A percentile compares a stretch with the other conserved stretches of the same genome.
Evolutionary conservation across 2,888 invertebrate species (phyloP).

Genomic region (Prosapia bicincta): DNA sequence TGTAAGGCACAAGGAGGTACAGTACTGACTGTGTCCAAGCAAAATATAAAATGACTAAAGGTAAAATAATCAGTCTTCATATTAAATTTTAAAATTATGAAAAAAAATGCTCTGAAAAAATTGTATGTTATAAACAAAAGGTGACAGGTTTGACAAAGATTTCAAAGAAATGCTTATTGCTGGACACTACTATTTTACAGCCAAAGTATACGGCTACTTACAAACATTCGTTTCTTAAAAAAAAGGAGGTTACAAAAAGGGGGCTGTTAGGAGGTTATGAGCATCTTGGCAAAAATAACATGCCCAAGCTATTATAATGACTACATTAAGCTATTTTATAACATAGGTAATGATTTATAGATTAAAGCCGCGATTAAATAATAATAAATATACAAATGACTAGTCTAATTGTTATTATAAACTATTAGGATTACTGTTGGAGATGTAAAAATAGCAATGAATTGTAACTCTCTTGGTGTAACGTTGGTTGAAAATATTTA

Average conservation of each 20-base stretch:
- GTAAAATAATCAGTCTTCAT: not conserved
- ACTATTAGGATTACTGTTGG: not conserved
- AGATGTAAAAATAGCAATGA: not conserved
- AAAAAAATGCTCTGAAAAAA: not conserved
- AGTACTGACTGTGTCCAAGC: not conserved
- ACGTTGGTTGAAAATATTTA: not conserved
- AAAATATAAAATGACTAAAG: not conserved
- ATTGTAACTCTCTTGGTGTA: not conserved
- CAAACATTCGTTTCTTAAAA: not conserved
- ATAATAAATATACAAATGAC: not conserved
- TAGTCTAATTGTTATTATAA: not conserved
- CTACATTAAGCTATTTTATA: not conserved
- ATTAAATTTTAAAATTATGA: not conserved
- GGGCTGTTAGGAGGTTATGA: slow-evolving; percentile 8
- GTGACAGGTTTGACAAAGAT: not conserved
- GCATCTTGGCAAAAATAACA: slow-evolving; percentile 13
- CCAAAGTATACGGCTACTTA: not conserved
- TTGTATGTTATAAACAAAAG: not conserved
- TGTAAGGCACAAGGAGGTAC: not conserved
- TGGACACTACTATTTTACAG: not conserved
- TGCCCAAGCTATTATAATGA: not conserved
- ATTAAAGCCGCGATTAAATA: not conserved
- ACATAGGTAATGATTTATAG: not conserved
- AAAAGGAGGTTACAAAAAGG: slow-evolving; percentile 12
- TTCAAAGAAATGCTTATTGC: not conserved